Percentiles rank a stretch among this genome's conserved stretches.
These are phyloP conservation scores for Proales similis DNA, from an alignment of 1,140 invertebrate genomes.

Conservation along the genomic window DNA sequence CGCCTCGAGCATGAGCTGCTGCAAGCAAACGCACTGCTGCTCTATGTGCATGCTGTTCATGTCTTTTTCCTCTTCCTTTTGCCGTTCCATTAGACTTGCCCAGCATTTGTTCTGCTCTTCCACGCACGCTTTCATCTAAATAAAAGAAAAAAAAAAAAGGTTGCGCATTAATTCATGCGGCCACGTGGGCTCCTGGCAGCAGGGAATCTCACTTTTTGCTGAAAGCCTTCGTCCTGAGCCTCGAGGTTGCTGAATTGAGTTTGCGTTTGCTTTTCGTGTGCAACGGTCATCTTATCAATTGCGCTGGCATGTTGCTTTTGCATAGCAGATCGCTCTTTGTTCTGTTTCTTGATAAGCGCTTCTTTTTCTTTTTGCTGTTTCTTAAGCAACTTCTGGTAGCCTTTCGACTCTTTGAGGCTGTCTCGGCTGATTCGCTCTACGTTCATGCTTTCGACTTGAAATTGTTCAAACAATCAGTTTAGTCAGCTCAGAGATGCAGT, in stretches of 20 bases:
- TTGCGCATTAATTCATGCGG: too few relatives aligned
- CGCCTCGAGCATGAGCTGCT: slow-evolving; percentile 17
- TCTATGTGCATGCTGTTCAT: slow-evolving; percentile 17
- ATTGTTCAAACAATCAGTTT: slow-evolving; percentile 38
- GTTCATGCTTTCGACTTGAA: slow-evolving; percentile 39
- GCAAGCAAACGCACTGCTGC: slow-evolving; percentile 24
- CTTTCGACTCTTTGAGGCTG: slow-evolving; percentile 78
- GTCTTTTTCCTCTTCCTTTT: slow-evolving; percentile 20
- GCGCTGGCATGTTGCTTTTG: slow-evolving; percentile 72
- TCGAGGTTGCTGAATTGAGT: neutral
- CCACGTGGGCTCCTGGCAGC: too few relatives aligned
- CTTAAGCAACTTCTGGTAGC: slow-evolving; percentile 82
- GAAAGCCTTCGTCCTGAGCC: neutral
- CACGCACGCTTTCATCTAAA: slow-evolving; percentile 22
- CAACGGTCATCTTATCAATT: slow-evolving; percentile 41
- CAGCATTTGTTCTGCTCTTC: slow-evolving; percentile 28
- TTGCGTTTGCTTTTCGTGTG: slow-evolving; percentile 33
- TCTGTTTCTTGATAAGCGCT: slow-evolving; percentile 77
- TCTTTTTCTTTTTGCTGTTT: slow-evolving; percentile 64
- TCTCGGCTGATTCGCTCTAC: slow-evolving; percentile 88
- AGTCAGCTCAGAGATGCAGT: too few relatives aligned
- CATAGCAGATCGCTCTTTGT: slow-evolving; percentile 80
- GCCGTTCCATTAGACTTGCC: slow-evolving; percentile 30
- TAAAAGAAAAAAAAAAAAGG: neutral
- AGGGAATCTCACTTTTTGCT: too few relatives aligned